Evolutionary conservation across 2,113 vertebrate species (phyloP).

Genomic region (Psettodes erumei): DNA sequence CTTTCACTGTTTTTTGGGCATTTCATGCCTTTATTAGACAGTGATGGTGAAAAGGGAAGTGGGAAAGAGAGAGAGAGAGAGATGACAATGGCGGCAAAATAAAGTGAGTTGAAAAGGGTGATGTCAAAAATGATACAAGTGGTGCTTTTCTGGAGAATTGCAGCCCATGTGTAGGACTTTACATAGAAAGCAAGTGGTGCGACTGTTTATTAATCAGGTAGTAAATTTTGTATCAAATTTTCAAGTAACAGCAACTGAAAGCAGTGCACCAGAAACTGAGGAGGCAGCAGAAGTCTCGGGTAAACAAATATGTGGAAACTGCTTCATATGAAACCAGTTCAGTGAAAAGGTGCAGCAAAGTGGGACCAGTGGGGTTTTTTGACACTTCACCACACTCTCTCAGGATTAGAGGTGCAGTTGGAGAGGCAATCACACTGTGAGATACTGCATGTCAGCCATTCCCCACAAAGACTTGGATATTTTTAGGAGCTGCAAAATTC

Average conservation of each 20-base stretch:
- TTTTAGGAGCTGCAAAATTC: constrained; percentile 56
- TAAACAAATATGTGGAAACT: not conserved
- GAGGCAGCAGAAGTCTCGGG: not conserved
- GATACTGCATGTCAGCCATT: constrained; percentile 40
- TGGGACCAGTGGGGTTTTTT: constrained; percentile 7
- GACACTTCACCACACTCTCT: constrained; percentile 22
- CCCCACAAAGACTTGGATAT: constrained; percentile 54
- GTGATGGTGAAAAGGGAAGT: not conserved
- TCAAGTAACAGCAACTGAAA: not conserved
- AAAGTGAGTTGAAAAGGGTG: not conserved
- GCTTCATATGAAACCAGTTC: constrained; percentile 16
- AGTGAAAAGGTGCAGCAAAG: not conserved
- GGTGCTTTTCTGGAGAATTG: not conserved
- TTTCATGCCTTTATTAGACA: not conserved
- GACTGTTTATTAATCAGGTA: not conserved
- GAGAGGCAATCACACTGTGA: constrained; percentile 46
- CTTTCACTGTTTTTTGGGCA: not conserved
- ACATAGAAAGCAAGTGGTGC: not conserved
- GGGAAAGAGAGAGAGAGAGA: not conserved
- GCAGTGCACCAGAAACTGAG: no score
- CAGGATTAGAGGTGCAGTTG: constrained; percentile 56
- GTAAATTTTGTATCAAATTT: no score
- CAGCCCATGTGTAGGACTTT: no score
- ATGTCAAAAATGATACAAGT: not conserved
- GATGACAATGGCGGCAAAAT: not conserved